Base-by-base conservation (phyloP, 2,113 vertebrate genomes). In the Cephalophus harveyi region DNA sequence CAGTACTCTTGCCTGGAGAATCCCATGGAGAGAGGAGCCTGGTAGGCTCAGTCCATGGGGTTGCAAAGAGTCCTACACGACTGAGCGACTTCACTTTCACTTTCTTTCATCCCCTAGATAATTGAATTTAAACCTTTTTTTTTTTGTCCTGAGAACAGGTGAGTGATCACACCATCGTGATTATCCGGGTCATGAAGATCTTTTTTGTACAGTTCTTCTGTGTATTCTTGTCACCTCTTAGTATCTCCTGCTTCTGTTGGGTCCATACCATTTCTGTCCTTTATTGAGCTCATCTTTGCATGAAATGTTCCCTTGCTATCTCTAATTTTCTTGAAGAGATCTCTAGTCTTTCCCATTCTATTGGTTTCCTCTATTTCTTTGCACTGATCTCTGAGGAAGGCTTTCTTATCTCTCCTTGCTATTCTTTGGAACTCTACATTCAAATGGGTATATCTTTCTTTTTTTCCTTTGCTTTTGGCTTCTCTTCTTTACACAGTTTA, bases 1-100 rank as follows among this genome's bases (percentile, higher is more conserved):
- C 55, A 25, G 55, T 57, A 57, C 23, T 57, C 55, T 57, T 25
- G 55, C 9, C 23, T 57, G 55, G 23, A 57, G 9, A 57, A 57
- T 57, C 55, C 55, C 55, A 57, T 57, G 23, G 55, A 57, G 55
- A 21, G 55, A 57, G 8, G 55, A 57, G 23, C 55, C 55, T 21
- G 21, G 55, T 23, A 57, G 21, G 55, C 21, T 57, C 3, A 25
- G 21, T 57, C 55, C 55, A 57, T 23, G 55, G 55, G 19, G 21
- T 57, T 0, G 8, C 21, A 57, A 57, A 25, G 55, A 57, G 23
- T 25, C 3, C 0, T 9, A 57, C 23, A 57, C 3, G 4, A 10
- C 55, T 57, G 55, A 57, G 9, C 8, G 3, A 57, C 55, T 57
- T 57, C 23, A 57, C 23, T 57, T 57, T 57, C 55, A 57, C 23